Percentiles rank a stretch among this genome's conserved stretches.
These are phyloP conservation scores for Porites rus DNA, from an alignment of 92 coral and sea anemone genomes.

Conservation along the genomic window DNA sequence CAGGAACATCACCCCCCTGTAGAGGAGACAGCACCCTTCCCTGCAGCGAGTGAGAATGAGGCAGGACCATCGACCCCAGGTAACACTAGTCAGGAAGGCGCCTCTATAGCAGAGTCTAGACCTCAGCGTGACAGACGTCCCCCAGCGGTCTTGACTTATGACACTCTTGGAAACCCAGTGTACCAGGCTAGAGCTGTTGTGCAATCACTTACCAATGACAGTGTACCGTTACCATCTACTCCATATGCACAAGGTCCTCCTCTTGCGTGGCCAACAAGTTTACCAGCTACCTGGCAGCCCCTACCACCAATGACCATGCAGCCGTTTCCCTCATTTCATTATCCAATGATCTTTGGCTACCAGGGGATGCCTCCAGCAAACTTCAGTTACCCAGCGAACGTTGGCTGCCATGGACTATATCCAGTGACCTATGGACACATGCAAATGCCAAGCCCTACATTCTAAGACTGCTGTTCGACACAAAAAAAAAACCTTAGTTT, in stretches of 20 bases:
- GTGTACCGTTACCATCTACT: constrained; percentile 6
- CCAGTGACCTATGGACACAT: not conserved
- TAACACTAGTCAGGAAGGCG: not conserved
- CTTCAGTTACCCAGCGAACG: constrained; percentile 3
- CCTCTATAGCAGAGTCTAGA: not conserved
- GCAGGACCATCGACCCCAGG: not conserved
- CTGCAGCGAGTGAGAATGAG: constrained; percentile 9
- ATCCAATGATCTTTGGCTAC: constrained; percentile 29
- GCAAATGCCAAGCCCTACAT: constrained; percentile 1
- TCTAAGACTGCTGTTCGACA: not conserved
- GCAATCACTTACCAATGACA: constrained; percentile 4
- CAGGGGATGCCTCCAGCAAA: constrained; percentile 9
- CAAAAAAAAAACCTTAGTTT: not conserved
- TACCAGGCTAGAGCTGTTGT: constrained; percentile 14
- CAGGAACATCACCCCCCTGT: constrained; percentile 1
- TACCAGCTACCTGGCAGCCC: not conserved
- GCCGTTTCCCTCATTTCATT: not conserved
- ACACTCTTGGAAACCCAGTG: constrained; percentile 19
- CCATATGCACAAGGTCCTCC: not conserved
- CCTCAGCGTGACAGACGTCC: constrained; percentile 9
- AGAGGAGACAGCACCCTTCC: constrained; percentile 1
- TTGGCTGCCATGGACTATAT: not conserved
- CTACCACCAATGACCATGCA: not conserved
- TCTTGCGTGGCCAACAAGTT: not conserved
- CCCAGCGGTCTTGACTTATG: not conserved